Conservation (phyloP, 2,113 vertebrate species). For the Dicentrarchus labrax region DNA sequence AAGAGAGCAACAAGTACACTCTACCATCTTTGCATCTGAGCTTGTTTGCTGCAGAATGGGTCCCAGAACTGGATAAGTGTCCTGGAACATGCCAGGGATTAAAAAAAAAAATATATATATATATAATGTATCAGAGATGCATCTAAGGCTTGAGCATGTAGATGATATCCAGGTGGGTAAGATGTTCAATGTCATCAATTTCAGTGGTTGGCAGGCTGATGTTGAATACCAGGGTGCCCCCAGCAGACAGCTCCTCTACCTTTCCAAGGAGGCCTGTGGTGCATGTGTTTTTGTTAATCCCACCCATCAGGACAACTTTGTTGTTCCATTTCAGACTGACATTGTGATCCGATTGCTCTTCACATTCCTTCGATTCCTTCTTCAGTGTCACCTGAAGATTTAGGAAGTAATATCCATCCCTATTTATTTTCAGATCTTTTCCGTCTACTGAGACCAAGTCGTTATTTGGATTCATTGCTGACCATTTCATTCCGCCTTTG, state of each 20-base stretch:
- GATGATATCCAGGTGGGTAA: constrained; percentile 63
- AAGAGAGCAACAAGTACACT: not conserved
- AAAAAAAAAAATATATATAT: not conserved
- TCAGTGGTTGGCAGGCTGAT: fast-evolving
- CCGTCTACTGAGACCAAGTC: fast-evolving
- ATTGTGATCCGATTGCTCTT: not conserved
- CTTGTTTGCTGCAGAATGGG: not conserved
- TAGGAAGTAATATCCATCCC: constrained; percentile 75
- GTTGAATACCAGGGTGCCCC: fast-evolving
- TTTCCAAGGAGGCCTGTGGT: constrained; percentile 71
- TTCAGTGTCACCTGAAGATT: constrained; percentile 66
- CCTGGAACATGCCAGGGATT: not conserved
- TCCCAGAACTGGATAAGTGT: not conserved
- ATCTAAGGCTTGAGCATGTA: constrained; percentile 14
- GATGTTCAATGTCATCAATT: fast-evolving
- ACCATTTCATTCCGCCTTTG: fast-evolving
- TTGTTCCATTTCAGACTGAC: not conserved
- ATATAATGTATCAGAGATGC: no score
- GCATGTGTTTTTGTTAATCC: not conserved
- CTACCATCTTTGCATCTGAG: not conserved
- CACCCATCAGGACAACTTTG: not conserved
- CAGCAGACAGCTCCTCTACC: fast-evolving
- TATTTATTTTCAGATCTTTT: fast-evolving
- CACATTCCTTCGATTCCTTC: no score
- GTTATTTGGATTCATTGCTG: fast-evolving